phyloP scores from a whole-genome alignment of 2,113 vertebrate species.

The Cynoglossus semilaevis region DNA sequence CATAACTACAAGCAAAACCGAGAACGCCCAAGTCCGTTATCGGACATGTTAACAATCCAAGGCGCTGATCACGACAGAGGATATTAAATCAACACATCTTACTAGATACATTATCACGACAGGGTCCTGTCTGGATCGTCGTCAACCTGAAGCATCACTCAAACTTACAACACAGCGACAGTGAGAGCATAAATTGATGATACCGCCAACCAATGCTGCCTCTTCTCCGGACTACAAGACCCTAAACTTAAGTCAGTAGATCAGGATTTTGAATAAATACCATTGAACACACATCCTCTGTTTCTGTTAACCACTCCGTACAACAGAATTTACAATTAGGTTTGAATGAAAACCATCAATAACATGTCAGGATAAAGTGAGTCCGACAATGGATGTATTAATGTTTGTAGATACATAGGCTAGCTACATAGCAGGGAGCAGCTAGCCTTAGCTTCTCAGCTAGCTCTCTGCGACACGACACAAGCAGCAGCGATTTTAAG shows the following conservation, averaged over 20 bases:
- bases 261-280: not conserved
- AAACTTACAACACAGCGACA: not conserved
- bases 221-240: conserved; percentile 27
- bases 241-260: conserved; percentile 7
- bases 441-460: conserved; percentile 57
- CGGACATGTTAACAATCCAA: conserved; percentile 30
- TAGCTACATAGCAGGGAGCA: conserved; percentile 49
- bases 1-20: conserved; percentile 18
- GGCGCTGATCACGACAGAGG: conserved; percentile 6
- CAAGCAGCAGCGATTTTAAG: conserved; percentile 17
- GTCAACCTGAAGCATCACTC: conserved; percentile 8
- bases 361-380: not conserved
- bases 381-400: conserved; percentile 54
- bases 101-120: not conserved
- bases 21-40: conserved; percentile 45
- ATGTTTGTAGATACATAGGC: conserved; percentile 22
- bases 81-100: not conserved
- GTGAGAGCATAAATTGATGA: conserved; percentile 37
- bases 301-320: not conserved
- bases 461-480: conserved; percentile 70
- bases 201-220: conserved; percentile 36
- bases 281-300: not conserved
- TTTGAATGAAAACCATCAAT: not conserved
- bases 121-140: conserved; percentile 4
- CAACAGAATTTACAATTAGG: fast-evolving